phyloP scores from a whole-genome alignment of 2,888 invertebrate species.

The Dicranocentrus wangi region DNA sequence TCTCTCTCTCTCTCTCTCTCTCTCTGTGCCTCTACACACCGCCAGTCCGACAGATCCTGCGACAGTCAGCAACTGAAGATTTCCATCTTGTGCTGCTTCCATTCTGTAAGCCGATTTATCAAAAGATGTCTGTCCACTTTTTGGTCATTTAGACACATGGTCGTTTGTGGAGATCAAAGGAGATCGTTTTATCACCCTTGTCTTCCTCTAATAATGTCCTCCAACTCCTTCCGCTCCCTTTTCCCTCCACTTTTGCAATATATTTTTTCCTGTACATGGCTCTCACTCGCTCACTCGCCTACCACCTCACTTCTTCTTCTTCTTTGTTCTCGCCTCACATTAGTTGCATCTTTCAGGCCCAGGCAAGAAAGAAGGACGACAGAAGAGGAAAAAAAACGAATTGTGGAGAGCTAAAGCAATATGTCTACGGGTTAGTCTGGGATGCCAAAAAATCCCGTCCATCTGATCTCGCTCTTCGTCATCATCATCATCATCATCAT shows the following conservation, averaged over 20 bases:
- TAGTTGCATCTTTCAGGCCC: background rate
- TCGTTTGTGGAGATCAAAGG: conserved; percentile 71
- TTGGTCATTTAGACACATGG: conserved; percentile 70
- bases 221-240: conserved; percentile 56
- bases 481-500: conserved; percentile 43
- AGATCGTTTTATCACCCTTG: conserved; percentile 72
- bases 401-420: conserved; percentile 16
- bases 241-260: conserved; percentile 19
- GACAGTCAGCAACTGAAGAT: conserved; percentile 54
- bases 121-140: conserved; percentile 70
- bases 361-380: background rate
- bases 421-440: conserved; percentile 37
- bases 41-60: conserved; percentile 44
- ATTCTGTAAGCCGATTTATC: conserved; percentile 69
- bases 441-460: conserved; percentile 55
- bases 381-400: background rate
- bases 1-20: too few relatives aligned
- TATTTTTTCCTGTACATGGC: conserved; percentile 28
- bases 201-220: conserved; percentile 71
- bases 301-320: conserved; percentile 23
- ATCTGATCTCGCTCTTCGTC: conserved; percentile 58
- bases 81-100: conserved; percentile 58
- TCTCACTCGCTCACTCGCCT: conserved; percentile 47
- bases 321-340: conserved; percentile 37
- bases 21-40: too few relatives aligned